phyloP scores from a whole-genome alignment of 1,140 invertebrate species.

The Holcopasites calliopsidis region DNA sequence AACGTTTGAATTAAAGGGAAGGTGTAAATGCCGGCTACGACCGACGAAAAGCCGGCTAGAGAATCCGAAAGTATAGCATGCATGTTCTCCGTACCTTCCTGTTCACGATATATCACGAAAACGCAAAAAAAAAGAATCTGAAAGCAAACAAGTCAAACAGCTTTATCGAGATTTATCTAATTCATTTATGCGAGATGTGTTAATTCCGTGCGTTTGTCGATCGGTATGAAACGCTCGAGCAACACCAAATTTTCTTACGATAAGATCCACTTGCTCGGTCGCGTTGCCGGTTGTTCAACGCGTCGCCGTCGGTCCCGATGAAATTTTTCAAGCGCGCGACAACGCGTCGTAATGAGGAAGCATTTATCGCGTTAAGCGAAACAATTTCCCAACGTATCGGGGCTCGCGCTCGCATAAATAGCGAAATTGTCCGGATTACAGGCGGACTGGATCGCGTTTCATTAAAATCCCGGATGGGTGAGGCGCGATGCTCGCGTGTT shows the following conservation, averaged over 20 bases:
- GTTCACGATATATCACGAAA: no score
- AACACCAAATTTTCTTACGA: constrained; percentile 1
- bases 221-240: no score
- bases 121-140: no score
- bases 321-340: constrained; percentile 1
- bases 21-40: constrained; percentile 16
- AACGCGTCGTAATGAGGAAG: constrained; percentile 11
- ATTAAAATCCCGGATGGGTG: constrained; percentile 5
- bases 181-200: no score
- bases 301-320: not conserved
- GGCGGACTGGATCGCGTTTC: not conserved
- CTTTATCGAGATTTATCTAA: no score
- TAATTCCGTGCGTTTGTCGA: no score
- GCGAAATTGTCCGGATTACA: constrained; percentile 30
- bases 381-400: constrained; percentile 1
- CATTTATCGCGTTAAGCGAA: constrained; percentile 11
- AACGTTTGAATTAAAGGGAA: constrained; percentile 41
- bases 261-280: not conserved
- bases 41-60: not conserved
- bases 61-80: constrained; percentile 27
- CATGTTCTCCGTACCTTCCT: no score
- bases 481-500: not conserved
- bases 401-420: constrained; percentile 15
- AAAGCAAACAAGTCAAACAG: no score
- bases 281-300: not conserved